These are phyloP conservation scores for Galerucella pusilla DNA, from an alignment of 2,888 invertebrate species.

Conservation along the genomic window DNA sequence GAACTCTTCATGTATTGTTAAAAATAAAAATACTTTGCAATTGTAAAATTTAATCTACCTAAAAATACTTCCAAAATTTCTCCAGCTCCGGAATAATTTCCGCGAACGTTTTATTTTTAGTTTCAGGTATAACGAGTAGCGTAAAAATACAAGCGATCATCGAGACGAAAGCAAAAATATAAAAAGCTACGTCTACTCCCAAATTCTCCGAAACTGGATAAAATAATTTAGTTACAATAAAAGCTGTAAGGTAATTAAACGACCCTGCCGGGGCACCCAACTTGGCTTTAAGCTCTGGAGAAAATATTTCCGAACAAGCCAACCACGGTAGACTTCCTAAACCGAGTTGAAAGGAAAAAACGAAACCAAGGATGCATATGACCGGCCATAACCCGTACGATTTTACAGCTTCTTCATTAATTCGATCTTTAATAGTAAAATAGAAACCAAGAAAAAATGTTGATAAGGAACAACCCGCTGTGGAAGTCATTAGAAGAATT, in stretches of 20 bases:
- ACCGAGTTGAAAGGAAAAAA: slow-evolving; percentile 83
- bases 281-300: slow-evolving; percentile 80
- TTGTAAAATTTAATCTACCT: not conserved
- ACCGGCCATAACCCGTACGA: slow-evolving; percentile 71
- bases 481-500: slow-evolving; percentile 79
- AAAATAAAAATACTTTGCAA: too few species aligned
- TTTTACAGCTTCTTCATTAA: slow-evolving; percentile 66
- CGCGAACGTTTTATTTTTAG: slow-evolving; percentile 55
- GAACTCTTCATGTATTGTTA: too few species aligned
- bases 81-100: slow-evolving; percentile 5
- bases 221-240: slow-evolving; percentile 82
- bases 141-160: slow-evolving; percentile 73
- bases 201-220: slow-evolving; percentile 68
- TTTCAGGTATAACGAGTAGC: slow-evolving; percentile 57
- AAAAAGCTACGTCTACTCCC: slow-evolving; percentile 76
- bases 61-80: slow-evolving; percentile 1
- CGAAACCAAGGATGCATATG: slow-evolving; percentile 79
- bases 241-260: slow-evolving; percentile 85
- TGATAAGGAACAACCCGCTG: slow-evolving; percentile 75
- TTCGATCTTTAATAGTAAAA: slow-evolving; percentile 68
- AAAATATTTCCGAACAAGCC: slow-evolving; percentile 85
- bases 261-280: slow-evolving; percentile 83
- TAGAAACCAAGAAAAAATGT: slow-evolving; percentile 76
- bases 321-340: slow-evolving; percentile 91
- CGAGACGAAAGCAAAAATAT: slow-evolving; percentile 78